Conservation (phyloP, 2,797 vertebrate species). For the Streptopelia turtur region DNA sequence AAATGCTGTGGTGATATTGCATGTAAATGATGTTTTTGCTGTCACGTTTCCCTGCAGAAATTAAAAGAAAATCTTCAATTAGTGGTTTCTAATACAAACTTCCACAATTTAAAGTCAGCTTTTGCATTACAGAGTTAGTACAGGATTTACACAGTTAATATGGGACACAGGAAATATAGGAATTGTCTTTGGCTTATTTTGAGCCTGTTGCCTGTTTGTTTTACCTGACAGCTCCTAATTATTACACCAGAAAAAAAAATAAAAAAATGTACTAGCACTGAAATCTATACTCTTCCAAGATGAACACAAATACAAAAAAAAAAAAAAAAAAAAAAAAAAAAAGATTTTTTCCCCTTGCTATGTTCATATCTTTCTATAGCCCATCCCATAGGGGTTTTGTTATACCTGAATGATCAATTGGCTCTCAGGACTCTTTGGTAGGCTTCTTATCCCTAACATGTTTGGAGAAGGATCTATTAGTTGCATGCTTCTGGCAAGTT, state of each 20-base stretch:
- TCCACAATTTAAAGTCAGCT: neutral
- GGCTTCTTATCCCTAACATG: neutral
- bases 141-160: neutral
- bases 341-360: neutral
- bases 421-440: neutral
- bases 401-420: neutral
- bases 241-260: neutral
- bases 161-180: neutral
- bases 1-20: constrained; percentile 33
- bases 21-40: constrained; percentile 2
- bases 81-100: neutral
- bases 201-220: neutral
- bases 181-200: neutral
- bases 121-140: neutral
- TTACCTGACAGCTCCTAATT: neutral
- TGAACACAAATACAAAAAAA: neutral
- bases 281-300: neutral
- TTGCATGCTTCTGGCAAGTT: neutral
- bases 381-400: neutral
- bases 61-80: neutral
- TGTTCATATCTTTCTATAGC: neutral
- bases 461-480: neutral
- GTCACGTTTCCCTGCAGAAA: constrained; percentile 11
- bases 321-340: too few relatives aligned
- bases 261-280: neutral